A percentile compares a stretch with the other conserved stretches of the same genome.
Conservation (phyloP, 2,888 invertebrate genomes). For the Cheilosia variabilis region DNA sequence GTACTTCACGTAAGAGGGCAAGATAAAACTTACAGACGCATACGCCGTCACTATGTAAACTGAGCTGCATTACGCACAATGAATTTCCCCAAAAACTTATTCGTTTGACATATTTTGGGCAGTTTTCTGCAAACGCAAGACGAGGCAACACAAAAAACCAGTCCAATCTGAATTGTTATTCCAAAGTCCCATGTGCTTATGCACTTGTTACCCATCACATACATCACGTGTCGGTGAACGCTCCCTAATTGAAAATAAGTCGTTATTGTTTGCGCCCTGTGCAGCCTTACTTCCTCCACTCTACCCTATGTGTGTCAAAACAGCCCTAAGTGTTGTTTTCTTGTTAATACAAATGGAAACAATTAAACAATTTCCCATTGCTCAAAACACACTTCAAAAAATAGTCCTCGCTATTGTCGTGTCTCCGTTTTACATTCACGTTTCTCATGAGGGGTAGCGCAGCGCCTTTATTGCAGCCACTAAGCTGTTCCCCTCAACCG, state of each 20-base stretch:
- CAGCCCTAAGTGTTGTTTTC: conserved; percentile 71
- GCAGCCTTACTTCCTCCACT: conserved; percentile 7
- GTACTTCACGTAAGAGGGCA: no score
- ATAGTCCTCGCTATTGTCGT: conserved; percentile 5
- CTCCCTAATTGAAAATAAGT: conserved; percentile 74
- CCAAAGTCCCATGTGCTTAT: conserved; percentile 72
- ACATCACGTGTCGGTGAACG: conserved; percentile 77
- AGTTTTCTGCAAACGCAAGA: not conserved
- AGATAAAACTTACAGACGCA: no score
- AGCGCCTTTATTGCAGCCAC: conserved; percentile 67
- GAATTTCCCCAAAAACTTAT: not conserved
- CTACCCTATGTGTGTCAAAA: conserved; percentile 32
- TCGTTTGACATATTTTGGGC: not conserved
- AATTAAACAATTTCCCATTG: conserved; percentile 78
- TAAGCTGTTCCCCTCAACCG: conserved; percentile 56
- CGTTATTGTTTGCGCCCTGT: conserved; percentile 64
- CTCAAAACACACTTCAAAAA: conserved; percentile 64
- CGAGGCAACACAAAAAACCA: conserved; percentile 14
- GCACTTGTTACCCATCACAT: conserved; percentile 79
- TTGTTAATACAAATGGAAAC: conserved; percentile 78
- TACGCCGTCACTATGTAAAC: no score
- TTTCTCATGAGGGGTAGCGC: conserved; percentile 54
- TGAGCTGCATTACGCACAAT: no score
- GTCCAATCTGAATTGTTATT: conserved; percentile 57
- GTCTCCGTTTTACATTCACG: conserved; percentile 34